phyloP scores from a whole-genome alignment of 2,113 vertebrate species.

The Nothobranchius furzeri region DNA sequence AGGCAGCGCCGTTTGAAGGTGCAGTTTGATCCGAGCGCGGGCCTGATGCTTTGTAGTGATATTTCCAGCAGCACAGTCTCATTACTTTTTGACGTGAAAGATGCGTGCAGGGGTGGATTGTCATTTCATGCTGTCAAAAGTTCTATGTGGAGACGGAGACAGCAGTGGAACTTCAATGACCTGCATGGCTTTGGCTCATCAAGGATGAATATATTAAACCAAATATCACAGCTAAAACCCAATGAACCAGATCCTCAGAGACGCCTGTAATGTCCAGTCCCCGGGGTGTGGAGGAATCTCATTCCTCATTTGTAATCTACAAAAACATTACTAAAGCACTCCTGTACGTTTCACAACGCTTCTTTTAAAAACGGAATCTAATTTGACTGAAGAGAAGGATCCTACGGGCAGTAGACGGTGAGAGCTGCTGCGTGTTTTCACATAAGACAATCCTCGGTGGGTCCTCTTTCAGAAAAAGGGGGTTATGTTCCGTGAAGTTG shows the following conservation, averaged over 20 bases:
- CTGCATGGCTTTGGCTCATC: conserved; percentile 64
- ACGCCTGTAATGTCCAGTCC: conserved; percentile 66
- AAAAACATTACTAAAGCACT: not conserved
- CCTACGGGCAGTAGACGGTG: conserved; percentile 26
- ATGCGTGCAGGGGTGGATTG: conserved; percentile 73
- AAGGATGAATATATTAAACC: conserved; percentile 68
- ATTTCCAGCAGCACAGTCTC: conserved; percentile 79
- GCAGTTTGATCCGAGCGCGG: conserved; percentile 72
- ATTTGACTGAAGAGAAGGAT: conserved; percentile 18
- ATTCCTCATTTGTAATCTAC: conserved; percentile 3
- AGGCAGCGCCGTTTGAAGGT: conserved; percentile 76
- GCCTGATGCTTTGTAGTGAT: conserved; percentile 77
- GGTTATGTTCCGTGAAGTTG: conserved; percentile 58
- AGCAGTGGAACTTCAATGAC: conserved; percentile 74
- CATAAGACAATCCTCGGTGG: conserved; percentile 60
- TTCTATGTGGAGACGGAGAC: conserved; percentile 61
- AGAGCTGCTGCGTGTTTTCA: conserved; percentile 55
- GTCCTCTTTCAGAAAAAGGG: conserved; percentile 31
- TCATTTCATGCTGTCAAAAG: conserved; percentile 77
- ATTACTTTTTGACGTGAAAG: conserved; percentile 77
- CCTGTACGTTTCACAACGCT: conserved; percentile 13
- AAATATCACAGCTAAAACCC: conserved; percentile 56
- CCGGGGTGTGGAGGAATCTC: conserved; percentile 26
- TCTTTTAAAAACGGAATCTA: not conserved
- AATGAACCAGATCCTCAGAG: conserved; percentile 60